These are phyloP conservation scores for Scaptomyza polygonia DNA, from an alignment of 2,888 invertebrate species.

Conservation along the genomic window DNA sequence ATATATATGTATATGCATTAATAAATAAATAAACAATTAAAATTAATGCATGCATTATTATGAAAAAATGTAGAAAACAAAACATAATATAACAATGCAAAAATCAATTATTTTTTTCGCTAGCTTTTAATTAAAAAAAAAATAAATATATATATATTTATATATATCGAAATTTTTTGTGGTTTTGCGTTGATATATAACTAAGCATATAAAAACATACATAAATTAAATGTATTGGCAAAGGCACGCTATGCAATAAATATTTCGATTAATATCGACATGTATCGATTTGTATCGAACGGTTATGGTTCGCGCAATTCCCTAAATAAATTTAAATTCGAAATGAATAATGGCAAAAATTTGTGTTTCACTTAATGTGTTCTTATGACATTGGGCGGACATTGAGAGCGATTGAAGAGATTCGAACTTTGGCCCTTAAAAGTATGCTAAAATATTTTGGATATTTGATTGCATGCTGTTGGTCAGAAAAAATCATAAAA, in stretches of 20 bases:
- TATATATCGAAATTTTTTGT: constrained; percentile 10
- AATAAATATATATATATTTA: neutral
- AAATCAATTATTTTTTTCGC: constrained; percentile 8
- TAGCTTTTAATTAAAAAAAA: constrained; percentile 4
- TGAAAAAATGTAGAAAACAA: constrained; percentile 4
- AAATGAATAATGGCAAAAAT: neutral
- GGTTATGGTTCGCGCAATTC: constrained; percentile 10
- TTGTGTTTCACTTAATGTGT: neutral
- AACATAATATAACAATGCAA: neutral
- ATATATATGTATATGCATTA: too few relatives aligned
- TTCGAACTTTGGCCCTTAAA: neutral
- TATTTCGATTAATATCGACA: constrained; percentile 4
- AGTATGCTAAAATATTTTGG: neutral
- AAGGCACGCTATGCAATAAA: constrained; percentile 14
- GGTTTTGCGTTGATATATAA: constrained; percentile 14
- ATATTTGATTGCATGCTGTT: too few relatives aligned
- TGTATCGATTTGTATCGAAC: neutral
- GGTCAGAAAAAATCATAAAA: neutral
- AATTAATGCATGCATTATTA: constrained; percentile 1
- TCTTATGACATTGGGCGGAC: neutral
- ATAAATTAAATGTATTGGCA: constrained; percentile 2
- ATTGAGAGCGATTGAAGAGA: too few relatives aligned
- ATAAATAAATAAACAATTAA: neutral
- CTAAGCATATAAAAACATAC: neutral
- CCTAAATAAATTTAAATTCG: constrained; percentile 9